phyloP scores from a whole-genome alignment of 1,140 invertebrate species.

The Drosophila novamexicana region DNA sequence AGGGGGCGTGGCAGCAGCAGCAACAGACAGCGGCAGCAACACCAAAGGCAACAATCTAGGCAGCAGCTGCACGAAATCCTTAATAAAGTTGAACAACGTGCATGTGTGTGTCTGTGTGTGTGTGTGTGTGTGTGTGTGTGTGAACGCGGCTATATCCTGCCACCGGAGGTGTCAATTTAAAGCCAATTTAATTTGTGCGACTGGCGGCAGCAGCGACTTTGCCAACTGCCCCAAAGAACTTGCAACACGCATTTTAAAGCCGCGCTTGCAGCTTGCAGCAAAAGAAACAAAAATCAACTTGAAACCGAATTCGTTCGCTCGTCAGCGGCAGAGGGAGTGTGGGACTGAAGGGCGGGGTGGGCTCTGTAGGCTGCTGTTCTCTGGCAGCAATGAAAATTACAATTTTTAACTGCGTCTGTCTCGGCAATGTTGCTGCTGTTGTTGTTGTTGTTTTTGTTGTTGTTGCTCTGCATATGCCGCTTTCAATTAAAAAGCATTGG shows the following conservation, averaged over 20 bases:
- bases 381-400: conserved; percentile 69
- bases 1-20: conserved; percentile 48
- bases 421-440: conserved; percentile 41
- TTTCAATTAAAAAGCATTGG: conserved; percentile 79
- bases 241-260: conserved; percentile 68
- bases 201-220: conserved; percentile 32
- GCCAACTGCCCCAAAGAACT: conserved; percentile 56
- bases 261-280: conserved; percentile 44
- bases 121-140: conserved; percentile 27
- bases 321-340: conserved; percentile 6
- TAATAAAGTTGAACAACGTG: conserved; percentile 76
- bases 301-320: conserved; percentile 16
- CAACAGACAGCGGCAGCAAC: conserved; percentile 23
- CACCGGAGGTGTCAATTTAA: conserved; percentile 84
- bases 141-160: conserved; percentile 68
- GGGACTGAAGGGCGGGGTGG: not conserved
- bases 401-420: conserved; percentile 74
- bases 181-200: conserved; percentile 83
- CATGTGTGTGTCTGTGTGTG: conserved; percentile 26
- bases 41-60: conserved; percentile 61
- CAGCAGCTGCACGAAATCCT: conserved; percentile 80
- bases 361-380: conserved; percentile 6
- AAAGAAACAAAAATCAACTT: conserved; percentile 23
- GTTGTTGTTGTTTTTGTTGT: conserved; percentile 20
- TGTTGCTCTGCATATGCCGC: conserved; percentile 71